Evolutionary conservation across 2,888 invertebrate species (phyloP).

Genomic region (Coenonympha glycerion): DNA sequence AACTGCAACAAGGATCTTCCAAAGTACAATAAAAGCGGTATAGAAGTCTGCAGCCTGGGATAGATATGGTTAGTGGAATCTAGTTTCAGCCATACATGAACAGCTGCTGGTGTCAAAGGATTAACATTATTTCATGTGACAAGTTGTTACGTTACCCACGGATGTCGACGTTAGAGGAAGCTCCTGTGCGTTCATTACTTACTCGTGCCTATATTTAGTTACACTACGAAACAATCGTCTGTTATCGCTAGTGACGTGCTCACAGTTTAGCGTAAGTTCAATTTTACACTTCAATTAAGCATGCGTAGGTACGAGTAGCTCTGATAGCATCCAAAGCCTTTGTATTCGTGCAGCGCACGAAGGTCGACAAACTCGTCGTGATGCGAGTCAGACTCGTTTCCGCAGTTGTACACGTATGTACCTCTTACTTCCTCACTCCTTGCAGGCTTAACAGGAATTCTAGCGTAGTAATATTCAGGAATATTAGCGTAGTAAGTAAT

Average conservation of each 20-base stretch:
- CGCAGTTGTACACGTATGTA: slow-evolving; percentile 29
- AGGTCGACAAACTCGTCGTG: slow-evolving; percentile 39
- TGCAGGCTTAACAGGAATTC: slow-evolving; percentile 10
- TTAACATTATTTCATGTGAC: too few species aligned
- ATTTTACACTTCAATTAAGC: background rate
- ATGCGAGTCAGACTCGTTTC: slow-evolving; percentile 33
- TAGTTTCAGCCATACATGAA: too few species aligned
- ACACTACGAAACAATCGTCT: slow-evolving; percentile 7
- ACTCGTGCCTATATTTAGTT: background rate
- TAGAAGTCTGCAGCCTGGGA: too few species aligned
- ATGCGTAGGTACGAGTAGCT: too few species aligned
- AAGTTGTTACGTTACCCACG: background rate
- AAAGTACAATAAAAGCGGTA: too few species aligned
- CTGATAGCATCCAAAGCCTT: slow-evolving; percentile 14
- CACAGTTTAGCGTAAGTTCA: slow-evolving; percentile 3
- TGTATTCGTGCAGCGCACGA: slow-evolving; percentile 26
- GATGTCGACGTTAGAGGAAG: background rate
- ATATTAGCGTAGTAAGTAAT: too few species aligned
- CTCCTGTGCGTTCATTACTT: background rate
- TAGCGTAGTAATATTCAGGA: too few species aligned
- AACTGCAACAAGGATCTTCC: too few species aligned
- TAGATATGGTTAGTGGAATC: too few species aligned
- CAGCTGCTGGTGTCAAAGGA: too few species aligned
- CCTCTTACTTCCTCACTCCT: slow-evolving; percentile 30
- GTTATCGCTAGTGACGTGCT: slow-evolving; percentile 5